Evolutionary conservation across 2,113 vertebrate species (phyloP).

Genomic region (Arothron firmamentum): DNA sequence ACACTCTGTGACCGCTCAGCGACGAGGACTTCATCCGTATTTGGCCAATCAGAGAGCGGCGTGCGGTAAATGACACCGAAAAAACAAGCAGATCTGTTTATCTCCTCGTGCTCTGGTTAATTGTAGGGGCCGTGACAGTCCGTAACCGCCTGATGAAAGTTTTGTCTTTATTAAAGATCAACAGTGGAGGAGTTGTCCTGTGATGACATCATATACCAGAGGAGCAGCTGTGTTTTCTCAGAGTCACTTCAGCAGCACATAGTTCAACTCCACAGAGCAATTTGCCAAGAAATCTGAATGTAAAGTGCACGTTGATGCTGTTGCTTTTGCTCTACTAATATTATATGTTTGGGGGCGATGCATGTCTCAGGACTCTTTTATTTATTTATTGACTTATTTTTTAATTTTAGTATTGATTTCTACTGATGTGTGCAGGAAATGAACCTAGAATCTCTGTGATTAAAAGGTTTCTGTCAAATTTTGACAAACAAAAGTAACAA

Average conservation of each 20-base stretch:
- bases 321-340: constrained; percentile 8
- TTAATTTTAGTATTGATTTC: too few relatives aligned
- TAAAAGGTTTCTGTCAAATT: too few relatives aligned
- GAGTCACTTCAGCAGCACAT: constrained; percentile 82
- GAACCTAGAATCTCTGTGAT: too few relatives aligned
- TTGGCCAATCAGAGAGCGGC: not conserved
- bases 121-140: constrained; percentile 28
- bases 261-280: constrained; percentile 71
- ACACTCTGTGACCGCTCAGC: constrained; percentile 44
- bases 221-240: constrained; percentile 89
- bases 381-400: too few relatives aligned
- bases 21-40: constrained; percentile 42
- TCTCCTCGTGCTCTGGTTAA: constrained; percentile 21
- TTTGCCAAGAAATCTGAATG: constrained; percentile 68
- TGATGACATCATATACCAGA: constrained; percentile 82
- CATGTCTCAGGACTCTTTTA: not conserved
- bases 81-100: constrained; percentile 26
- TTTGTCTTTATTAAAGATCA: constrained; percentile 70
- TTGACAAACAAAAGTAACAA: too few relatives aligned
- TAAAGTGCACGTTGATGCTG: constrained; percentile 21
- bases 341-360: too few relatives aligned
- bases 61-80: not conserved
- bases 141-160: constrained; percentile 55
- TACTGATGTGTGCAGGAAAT: too few relatives aligned
- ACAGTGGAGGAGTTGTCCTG: constrained; percentile 72